Evolutionary conservation across 2,113 vertebrate genomes (phyloP).

Genomic region (Labeo rohita): DNA sequence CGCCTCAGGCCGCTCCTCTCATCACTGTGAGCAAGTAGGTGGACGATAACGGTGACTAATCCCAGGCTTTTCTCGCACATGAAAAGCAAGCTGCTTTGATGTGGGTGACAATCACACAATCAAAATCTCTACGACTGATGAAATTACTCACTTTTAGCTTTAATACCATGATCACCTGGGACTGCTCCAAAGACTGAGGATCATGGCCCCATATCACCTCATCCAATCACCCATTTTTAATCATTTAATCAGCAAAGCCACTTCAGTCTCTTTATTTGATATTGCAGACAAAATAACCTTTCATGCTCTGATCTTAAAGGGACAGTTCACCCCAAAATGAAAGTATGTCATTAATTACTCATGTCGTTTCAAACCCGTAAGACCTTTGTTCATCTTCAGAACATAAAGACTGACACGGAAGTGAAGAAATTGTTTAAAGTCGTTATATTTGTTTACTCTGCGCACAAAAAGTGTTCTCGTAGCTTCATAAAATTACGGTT

Average conservation of each 20-base stretch:
- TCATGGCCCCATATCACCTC: not conserved
- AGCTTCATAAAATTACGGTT: too few relatives aligned
- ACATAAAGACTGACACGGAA: too few relatives aligned
- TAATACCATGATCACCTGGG: conserved; percentile 43
- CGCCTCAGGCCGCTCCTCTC: not conserved
- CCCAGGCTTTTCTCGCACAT: conserved; percentile 63
- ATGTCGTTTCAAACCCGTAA: too few relatives aligned
- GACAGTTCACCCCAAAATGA: too few relatives aligned
- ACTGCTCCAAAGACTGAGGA: not conserved
- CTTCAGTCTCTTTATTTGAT: not conserved
- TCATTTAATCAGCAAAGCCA: not conserved
- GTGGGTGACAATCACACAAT: conserved; percentile 64
- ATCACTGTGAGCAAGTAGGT: conserved; percentile 52
- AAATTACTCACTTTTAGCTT: conserved; percentile 46
- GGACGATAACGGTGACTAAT: conserved; percentile 68
- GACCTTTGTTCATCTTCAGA: too few relatives aligned
- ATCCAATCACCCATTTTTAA: not conserved
- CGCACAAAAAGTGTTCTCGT: too few relatives aligned
- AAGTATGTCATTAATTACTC: too few relatives aligned
- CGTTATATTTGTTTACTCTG: too few relatives aligned
- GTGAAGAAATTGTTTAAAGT: too few relatives aligned
- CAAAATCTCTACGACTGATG: conserved; percentile 59
- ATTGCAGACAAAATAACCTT: not conserved
- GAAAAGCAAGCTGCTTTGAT: conserved; percentile 71
- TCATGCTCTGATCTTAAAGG: not conserved